Evolutionary conservation across 1,140 invertebrate genomes (phyloP), one percentile per base, ranked within the genome.

Genomic region (Potamilus streckersoni): DNA sequence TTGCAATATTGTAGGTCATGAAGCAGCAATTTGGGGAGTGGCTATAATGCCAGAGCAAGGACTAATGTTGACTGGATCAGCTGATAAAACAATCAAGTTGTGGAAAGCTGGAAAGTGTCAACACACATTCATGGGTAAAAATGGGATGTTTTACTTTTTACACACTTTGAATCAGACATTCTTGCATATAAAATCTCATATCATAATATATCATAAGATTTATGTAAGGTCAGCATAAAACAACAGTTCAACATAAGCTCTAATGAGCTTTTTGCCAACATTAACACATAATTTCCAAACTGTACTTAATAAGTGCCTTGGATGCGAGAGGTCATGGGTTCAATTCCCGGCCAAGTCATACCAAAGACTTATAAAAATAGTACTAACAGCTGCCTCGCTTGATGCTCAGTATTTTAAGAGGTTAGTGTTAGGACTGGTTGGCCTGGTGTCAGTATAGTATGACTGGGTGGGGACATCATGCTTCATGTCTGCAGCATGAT

Each of bases 41-140:
- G 91, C 94, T 31, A 93, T 91, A 49, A 83, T 92, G 27, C 87
- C 90, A 20, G 87, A 87, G 93, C 85, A 89, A 31, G 90, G 92
- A 3, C 90, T 91, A 59, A 93, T 96, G 84, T 91, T 96, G 0
- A 97, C 97, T 23, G 96, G 89, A 12, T 89, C 89, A 3, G 98
- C 97, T 27, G 98, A 99, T 89, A 97, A 96, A 90, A 93, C 92
- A 17, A 95, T 99, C 66, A 94, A 94, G 81, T 85, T 97, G 15
- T 98, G 96, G 96, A 92, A 92, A 55, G 86, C 88, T 68, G 91
- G 91, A 31, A 87, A 85, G 71, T 89, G 88, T 84, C 84, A 90
- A 75, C 84, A 87, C 38, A 88, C 88, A 60, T 87, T 90, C 77
- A 87, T 11, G 81, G 90, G 90, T 90, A 79, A 60, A 61, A 60